phyloP scores from a whole-genome alignment of 1,140 invertebrate genomes.

The Drosophila ogumai region DNA sequence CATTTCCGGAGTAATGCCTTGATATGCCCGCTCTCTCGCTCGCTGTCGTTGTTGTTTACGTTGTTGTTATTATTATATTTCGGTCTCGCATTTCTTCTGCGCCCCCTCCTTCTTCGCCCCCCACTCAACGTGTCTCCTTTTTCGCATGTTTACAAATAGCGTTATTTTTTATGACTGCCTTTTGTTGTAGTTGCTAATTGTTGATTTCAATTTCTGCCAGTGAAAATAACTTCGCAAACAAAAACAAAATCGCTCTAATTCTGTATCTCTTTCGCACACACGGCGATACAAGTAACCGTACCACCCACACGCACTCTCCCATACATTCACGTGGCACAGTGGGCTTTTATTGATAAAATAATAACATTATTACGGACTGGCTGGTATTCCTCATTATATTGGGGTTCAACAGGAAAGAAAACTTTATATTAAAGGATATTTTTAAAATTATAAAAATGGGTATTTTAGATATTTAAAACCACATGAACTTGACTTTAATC shows the following conservation, averaged over 20 bases:
- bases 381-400: too few species aligned
- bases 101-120: background rate
- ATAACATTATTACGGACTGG: too few species aligned
- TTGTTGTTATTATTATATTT: conserved; percentile 34
- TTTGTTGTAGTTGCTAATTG: conserved; percentile 44
- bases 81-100: conserved; percentile 35
- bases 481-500: too few species aligned
- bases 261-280: conserved; percentile 1
- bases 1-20: conserved; percentile 83
- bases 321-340: conserved; percentile 21
- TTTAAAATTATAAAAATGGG: too few species aligned
- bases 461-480: too few species aligned
- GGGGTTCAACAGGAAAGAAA: too few species aligned
- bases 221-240: conserved; percentile 36
- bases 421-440: too few species aligned
- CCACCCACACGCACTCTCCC: conserved; percentile 5
- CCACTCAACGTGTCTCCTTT: conserved; percentile 27
- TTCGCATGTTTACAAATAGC: conserved; percentile 53
- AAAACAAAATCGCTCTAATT: conserved; percentile 38
- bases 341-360: background rate
- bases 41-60: conserved; percentile 21
- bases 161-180: conserved; percentile 34
- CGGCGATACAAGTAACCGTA: too few species aligned
- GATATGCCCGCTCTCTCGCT: conserved; percentile 45
- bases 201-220: conserved; percentile 45